These are phyloP conservation scores for Halcyon senegalensis DNA, from an alignment of 2,113 vertebrate genomes.

Conservation along the genomic window DNA sequence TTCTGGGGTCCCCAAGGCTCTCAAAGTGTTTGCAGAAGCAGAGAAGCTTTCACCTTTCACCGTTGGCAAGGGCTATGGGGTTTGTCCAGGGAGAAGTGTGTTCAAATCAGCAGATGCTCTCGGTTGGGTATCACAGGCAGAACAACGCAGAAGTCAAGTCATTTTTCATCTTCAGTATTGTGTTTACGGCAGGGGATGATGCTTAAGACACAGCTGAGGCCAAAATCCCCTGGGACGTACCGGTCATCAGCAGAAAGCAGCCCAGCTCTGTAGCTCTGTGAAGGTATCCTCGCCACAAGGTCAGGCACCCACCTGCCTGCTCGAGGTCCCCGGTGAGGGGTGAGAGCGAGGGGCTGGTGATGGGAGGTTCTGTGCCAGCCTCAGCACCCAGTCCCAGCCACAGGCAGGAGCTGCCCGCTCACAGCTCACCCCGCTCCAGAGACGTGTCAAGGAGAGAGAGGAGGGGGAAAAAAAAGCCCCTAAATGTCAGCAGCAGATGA, in stretches of 20 bases:
- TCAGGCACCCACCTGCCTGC: background rate
- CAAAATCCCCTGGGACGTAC: background rate
- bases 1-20: background rate
- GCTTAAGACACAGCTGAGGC: background rate
- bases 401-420: background rate
- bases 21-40: background rate
- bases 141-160: background rate
- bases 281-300: background rate
- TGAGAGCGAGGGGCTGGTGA: accelerated
- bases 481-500: constrained; percentile 85
- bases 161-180: background rate
- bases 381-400: background rate
- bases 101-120: background rate
- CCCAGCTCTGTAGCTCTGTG: background rate
- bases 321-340: background rate
- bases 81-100: background rate
- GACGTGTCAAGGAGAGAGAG: background rate
- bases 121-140: background rate
- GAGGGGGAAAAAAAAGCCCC: constrained; percentile 41
- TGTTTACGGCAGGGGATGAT: background rate
- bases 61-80: background rate
- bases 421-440: background rate
- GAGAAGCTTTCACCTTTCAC: background rate
- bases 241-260: background rate
- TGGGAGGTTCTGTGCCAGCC: background rate